phyloP scores from a whole-genome alignment of 2,113 vertebrate species.

The Macroglossus sobrinus region DNA sequence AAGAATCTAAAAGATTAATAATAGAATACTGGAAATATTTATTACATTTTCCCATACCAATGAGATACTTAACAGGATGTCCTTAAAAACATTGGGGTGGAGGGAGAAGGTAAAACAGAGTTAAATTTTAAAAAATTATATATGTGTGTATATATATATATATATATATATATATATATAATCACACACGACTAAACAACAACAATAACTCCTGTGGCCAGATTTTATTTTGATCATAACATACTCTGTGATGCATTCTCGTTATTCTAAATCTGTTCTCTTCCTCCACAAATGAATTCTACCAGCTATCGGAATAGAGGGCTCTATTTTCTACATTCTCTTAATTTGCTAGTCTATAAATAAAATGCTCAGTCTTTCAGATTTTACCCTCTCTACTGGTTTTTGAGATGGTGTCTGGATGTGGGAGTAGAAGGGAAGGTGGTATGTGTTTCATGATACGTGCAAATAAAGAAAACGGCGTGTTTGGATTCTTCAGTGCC shows the following conservation, averaged over 20 bases:
- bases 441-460: fast-evolving
- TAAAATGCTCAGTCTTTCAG: not conserved
- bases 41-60: not conserved
- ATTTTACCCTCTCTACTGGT: not conserved
- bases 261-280: not conserved
- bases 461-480: fast-evolving
- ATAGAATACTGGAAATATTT: not conserved
- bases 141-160: too few species aligned
- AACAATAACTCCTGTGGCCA: not conserved
- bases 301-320: not conserved
- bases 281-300: not conserved
- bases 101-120: not conserved
- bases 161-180: too few species aligned
- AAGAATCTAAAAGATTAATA: not conserved
- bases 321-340: not conserved
- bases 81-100: not conserved
- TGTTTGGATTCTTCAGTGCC: fast-evolving
- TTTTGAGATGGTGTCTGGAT: not conserved
- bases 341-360: not conserved
- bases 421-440: too few species aligned
- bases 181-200: not conserved
- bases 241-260: not conserved
- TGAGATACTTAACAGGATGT: not conserved
- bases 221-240: not conserved
- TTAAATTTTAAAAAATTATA: not conserved